Percentiles rank a stretch among this genome's conserved stretches.
phyloP scores from a whole-genome alignment of 1,140 invertebrate genomes.

The Leptinotarsa lineolata region DNA sequence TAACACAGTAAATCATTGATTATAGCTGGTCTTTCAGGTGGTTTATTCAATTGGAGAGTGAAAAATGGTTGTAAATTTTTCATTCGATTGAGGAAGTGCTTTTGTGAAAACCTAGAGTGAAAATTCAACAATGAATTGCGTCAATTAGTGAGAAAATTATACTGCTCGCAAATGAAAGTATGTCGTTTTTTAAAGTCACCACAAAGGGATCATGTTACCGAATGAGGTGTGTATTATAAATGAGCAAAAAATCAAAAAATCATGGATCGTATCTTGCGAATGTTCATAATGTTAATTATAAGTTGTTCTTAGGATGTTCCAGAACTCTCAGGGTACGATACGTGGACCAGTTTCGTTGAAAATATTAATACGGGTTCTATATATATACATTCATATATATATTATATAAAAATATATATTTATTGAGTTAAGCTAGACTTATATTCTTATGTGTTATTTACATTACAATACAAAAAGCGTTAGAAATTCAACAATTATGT shows the following conservation, averaged over 20 bases:
- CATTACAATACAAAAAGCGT: slow-evolving; percentile 43
- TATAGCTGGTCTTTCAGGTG: too few species aligned
- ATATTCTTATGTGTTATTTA: slow-evolving; percentile 52
- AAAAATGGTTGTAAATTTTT: too few species aligned
- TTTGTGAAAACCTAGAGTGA: too few species aligned
- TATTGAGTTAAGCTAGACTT: slow-evolving; percentile 48
- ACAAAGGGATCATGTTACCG: slow-evolving; percentile 28
- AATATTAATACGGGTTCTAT: slow-evolving; percentile 53
- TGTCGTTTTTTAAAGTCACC: not conserved
- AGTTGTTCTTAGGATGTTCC: slow-evolving; percentile 55
- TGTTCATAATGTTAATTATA: slow-evolving; percentile 52
- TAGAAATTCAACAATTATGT: slow-evolving; percentile 33
- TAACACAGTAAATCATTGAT: too few species aligned
- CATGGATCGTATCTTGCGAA: slow-evolving; percentile 46
- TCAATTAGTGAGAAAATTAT: too few species aligned
- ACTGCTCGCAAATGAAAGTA: too few species aligned
- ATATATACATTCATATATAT: slow-evolving; percentile 35
- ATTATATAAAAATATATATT: slow-evolving; percentile 40
- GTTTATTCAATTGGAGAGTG: too few species aligned
- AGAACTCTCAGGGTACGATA: slow-evolving; percentile 49
- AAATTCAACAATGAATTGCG: too few species aligned
- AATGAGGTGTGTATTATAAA: slow-evolving; percentile 40
- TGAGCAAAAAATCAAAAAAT: slow-evolving; percentile 56
- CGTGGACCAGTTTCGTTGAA: slow-evolving; percentile 49
- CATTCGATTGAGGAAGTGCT: too few species aligned